phyloP scores from a whole-genome alignment of 2,113 vertebrate species.

The Pachypanchax playfairii region DNA sequence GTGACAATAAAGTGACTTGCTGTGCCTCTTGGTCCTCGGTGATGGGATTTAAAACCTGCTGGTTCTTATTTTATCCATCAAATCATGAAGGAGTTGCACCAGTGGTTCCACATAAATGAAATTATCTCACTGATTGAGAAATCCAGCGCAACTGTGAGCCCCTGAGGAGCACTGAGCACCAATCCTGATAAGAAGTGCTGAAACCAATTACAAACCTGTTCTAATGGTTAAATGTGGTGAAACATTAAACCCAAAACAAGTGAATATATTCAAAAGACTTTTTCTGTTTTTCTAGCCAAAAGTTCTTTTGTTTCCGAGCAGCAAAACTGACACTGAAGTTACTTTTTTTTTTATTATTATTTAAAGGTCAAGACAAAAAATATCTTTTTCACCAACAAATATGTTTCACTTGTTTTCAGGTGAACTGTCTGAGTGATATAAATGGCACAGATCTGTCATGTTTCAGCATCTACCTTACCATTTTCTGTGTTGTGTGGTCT shows the following conservation, averaged over 20 bases:
- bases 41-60: slow-evolving; percentile 27
- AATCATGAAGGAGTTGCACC: slow-evolving; percentile 48
- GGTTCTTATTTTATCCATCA: slow-evolving; percentile 46
- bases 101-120: slow-evolving; percentile 46
- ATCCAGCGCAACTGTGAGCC: slow-evolving; percentile 21
- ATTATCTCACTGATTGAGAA: slow-evolving; percentile 38
- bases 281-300: no score
- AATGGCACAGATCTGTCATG: no score
- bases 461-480: no score
- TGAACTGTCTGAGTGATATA: neutral
- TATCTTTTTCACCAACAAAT: no score
- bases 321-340: no score
- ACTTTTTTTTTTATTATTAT: no score
- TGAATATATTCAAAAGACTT: slow-evolving; percentile 5
- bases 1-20: slow-evolving; percentile 21
- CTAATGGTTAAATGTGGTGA: slow-evolving; percentile 28
- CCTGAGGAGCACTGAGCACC: slow-evolving; percentile 34
- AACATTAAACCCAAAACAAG: neutral
- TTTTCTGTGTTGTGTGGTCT: no score
- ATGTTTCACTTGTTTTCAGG: no score
- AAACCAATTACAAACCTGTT: slow-evolving; percentile 29
- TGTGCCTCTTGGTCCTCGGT: slow-evolving; percentile 28
- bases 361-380: no score
- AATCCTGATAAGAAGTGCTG: slow-evolving; percentile 42
- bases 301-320: neutral